Evolutionary conservation across 1,140 invertebrate species (phyloP).

Genomic region (Lycorma delicatula): DNA sequence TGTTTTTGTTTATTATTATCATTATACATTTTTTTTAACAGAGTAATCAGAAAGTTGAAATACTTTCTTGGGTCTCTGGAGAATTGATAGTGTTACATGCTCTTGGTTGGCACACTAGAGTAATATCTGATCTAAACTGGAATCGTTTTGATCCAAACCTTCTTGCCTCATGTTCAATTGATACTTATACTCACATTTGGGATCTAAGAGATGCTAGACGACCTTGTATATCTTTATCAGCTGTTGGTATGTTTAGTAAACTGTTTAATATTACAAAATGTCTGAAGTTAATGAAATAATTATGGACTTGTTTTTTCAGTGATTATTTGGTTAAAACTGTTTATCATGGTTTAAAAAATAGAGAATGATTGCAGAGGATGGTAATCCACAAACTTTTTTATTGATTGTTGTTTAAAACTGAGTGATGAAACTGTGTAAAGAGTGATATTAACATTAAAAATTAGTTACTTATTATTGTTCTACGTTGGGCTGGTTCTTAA

Average conservation of each 20-base stretch:
- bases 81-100: slow-evolving; percentile 60
- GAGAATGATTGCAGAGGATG: too few species aligned
- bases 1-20: slow-evolving; percentile 8
- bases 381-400: too few species aligned
- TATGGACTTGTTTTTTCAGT: too few species aligned
- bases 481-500: too few species aligned
- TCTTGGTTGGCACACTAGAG: slow-evolving; percentile 76
- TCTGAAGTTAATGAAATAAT: too few species aligned
- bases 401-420: too few species aligned
- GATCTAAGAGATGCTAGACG: slow-evolving; percentile 77
- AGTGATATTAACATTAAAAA: too few species aligned
- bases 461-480: too few species aligned
- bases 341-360: too few species aligned
- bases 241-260: slow-evolving; percentile 54
- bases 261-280: too few species aligned
- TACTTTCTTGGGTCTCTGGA: slow-evolving; percentile 60
- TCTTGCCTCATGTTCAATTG: slow-evolving; percentile 85
- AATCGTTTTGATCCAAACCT: slow-evolving; percentile 81
- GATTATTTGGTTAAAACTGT: too few species aligned
- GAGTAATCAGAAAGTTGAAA: slow-evolving; percentile 77
- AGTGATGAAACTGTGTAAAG: too few species aligned
- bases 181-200: slow-evolving; percentile 90
- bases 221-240: slow-evolving; percentile 69
- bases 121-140: slow-evolving; percentile 90
- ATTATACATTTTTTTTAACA: slow-evolving; percentile 39